Conservation (phyloP, 1,140 invertebrate genomes). For the Colletes latitarsis region DNA sequence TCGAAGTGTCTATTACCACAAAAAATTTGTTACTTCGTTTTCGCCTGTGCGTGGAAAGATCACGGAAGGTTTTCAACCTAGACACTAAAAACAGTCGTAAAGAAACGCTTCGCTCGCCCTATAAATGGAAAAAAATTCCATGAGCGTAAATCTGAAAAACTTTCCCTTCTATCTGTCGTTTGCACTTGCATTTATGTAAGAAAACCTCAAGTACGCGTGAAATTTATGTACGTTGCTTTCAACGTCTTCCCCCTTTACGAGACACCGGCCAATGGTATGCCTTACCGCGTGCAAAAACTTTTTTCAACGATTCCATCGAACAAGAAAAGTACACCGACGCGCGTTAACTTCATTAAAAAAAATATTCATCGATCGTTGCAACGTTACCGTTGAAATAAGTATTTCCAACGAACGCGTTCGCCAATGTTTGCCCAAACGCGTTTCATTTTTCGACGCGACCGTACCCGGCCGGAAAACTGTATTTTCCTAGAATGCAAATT, state of each 20-base stretch:
- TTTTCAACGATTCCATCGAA: background rate
- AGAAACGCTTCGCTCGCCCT: too few relatives aligned
- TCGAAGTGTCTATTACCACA: too few relatives aligned
- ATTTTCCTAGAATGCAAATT: conserved; percentile 22
- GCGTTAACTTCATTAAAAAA: background rate
- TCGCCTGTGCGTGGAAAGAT: too few relatives aligned
- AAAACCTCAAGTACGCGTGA: background rate
- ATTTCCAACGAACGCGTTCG: too few relatives aligned
- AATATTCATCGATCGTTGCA: too few relatives aligned
- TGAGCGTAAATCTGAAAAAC: background rate
- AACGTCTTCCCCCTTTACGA: background rate
- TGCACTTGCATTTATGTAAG: background rate
- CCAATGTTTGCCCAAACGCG: background rate
- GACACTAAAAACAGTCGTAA: too few relatives aligned
- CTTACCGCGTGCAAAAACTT: background rate
- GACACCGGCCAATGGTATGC: background rate
- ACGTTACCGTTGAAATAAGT: too few relatives aligned
- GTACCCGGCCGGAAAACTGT: background rate
- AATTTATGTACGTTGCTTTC: background rate
- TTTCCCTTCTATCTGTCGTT: background rate
- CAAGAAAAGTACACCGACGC: too few relatives aligned
- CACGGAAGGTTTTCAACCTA: too few relatives aligned
- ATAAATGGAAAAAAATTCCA: background rate
- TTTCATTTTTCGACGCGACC: background rate
- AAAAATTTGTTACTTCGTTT: too few relatives aligned